phyloP scores from a whole-genome alignment of 2,888 invertebrate species.

The Uropetala carovei region DNA sequence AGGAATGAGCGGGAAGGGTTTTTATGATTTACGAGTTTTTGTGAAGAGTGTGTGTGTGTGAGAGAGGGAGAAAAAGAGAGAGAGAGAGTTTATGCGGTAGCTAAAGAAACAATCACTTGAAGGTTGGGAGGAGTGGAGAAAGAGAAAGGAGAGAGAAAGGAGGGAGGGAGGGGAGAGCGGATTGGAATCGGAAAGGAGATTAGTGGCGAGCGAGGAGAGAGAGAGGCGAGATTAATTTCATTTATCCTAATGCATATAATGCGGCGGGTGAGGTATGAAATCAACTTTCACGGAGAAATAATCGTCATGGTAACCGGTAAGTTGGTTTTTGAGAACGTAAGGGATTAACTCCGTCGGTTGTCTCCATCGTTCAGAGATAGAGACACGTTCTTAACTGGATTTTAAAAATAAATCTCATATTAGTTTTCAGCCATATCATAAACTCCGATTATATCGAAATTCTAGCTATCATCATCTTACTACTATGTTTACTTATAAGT shows the following conservation, averaged over 20 bases:
- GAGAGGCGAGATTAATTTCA: constrained; percentile 6
- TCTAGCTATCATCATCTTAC: too few relatives aligned
- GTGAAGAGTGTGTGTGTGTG: constrained; percentile 32
- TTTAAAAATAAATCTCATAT: neutral
- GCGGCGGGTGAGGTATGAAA: neutral
- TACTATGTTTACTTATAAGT: too few relatives aligned
- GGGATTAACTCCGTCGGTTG: neutral
- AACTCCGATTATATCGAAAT: too few relatives aligned
- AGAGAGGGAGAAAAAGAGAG: constrained; percentile 27
- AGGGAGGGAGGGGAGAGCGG: neutral
- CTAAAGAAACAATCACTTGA: constrained; percentile 52
- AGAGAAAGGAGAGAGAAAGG: neutral
- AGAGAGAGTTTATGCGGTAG: constrained; percentile 44
- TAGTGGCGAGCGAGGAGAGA: neutral
- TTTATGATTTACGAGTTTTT: constrained; percentile 54
- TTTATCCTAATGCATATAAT: constrained; percentile 1
- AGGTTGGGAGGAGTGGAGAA: neutral
- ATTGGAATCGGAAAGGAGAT: neutral
- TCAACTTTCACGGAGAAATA: neutral
- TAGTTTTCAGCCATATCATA: too few relatives aligned
- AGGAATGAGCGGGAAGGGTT: neutral
- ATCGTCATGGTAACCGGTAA: neutral
- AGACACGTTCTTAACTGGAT: neutral
- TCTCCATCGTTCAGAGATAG: neutral
- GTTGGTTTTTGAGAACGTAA: neutral